Base-by-base conservation (phyloP, 1,140 invertebrate species). In the Drosophila subpulchrella region DNA sequence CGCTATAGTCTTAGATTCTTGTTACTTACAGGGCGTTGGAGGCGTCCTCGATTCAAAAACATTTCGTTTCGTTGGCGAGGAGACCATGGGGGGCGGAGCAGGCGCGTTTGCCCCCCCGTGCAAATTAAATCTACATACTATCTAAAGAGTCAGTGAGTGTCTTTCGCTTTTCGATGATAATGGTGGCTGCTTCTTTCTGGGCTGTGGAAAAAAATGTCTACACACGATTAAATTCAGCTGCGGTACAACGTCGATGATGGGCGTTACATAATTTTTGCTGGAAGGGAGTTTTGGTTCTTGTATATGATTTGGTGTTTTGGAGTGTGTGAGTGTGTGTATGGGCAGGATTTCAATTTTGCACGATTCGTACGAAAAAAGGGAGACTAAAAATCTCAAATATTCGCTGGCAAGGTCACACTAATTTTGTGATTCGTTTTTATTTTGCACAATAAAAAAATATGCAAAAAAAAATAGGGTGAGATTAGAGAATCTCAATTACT, bases 161-260 rank as follows among this genome's bases (percentile, higher is more conserved):
- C 60, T 79, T 62, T 82, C 62, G 68, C 59, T 75, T 57, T 72
- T 62, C 61, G 61, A 30, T 65, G 83, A 67, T 62, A 79, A 73
- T 79, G 73, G 36, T 82, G 61, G 73, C 77, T 65, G 58, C 81
- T 85, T 56, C 61, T 60, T 63, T 56, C 61, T 60, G 57, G 56
- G 84, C 83, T 88, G 83, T 88, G 83, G 54, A 78, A 88, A 88
- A 66, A 88, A 61, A 88, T 88, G 80, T 89, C 83, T 88, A 88
- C 66, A 78, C 83, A 80, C 75, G 79, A 88, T 88, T 89, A 88
- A 86, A 85, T 66, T 73, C 50, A 81, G 67, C 67, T 68, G 81
- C 30, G 48, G 59, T 41, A 57, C 59, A 54, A 56, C 48, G 47
- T 24, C 38, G 42, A 72, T 56, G 46, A 46, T 61, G 57, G 27